These are phyloP conservation scores for Ephestia elutella DNA, from an alignment of 1,140 invertebrate genomes.

Conservation along the genomic window DNA sequence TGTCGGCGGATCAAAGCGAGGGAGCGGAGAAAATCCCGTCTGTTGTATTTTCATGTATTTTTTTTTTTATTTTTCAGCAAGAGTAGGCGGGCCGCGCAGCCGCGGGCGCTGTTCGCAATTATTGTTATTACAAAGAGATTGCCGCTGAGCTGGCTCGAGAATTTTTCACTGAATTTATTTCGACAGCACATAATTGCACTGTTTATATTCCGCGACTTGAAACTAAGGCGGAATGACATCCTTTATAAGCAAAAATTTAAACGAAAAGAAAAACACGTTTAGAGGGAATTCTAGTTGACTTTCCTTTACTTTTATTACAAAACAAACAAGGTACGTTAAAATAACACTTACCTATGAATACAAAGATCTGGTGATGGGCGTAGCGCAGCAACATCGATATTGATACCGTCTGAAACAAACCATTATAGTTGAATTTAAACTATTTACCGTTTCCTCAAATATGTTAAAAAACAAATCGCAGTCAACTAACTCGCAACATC, in stretches of 20 bases:
- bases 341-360: slow-evolving; percentile 91
- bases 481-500: not conserved
- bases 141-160: slow-evolving; percentile 61
- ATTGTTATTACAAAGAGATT: slow-evolving; percentile 73
- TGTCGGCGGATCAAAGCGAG: slow-evolving; percentile 61
- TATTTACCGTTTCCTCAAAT: not conserved
- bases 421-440: slow-evolving; percentile 18
- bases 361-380: slow-evolving; percentile 99
- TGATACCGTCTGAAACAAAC: slow-evolving; percentile 92
- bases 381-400: slow-evolving; percentile 98
- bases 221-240: not conserved
- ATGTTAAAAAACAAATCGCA: slow-evolving; percentile 8
- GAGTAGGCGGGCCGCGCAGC: slow-evolving; percentile 35
- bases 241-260: not conserved
- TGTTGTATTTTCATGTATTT: slow-evolving; percentile 48
- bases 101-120: slow-evolving; percentile 65
- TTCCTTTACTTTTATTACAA: no score
- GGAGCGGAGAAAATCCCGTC: slow-evolving; percentile 57
- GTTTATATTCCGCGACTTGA: slow-evolving; percentile 15
- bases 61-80: slow-evolving; percentile 36
- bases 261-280: not conserved
- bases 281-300: no score
- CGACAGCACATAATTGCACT: slow-evolving; percentile 48
- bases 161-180: slow-evolving; percentile 58
- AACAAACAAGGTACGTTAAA: not conserved